A percentile compares a stretch with the other conserved stretches of the same genome.
Conservation (phyloP, 2,113 vertebrate genomes). For the Aegotheles bennettii region DNA sequence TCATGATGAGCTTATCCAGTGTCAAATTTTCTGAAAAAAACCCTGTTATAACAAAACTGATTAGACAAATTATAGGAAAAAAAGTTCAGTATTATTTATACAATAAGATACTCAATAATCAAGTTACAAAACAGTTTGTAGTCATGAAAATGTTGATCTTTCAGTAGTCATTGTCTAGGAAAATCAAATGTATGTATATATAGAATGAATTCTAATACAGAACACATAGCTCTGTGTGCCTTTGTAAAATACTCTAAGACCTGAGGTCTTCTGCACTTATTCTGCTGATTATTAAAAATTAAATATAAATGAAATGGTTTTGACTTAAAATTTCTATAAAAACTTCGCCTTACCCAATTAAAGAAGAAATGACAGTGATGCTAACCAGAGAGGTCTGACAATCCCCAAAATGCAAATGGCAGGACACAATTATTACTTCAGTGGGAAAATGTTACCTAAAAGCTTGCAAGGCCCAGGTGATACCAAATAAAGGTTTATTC, state of each 20-base stretch:
- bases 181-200: not conserved
- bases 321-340: not conserved
- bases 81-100: not conserved
- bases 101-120: not conserved
- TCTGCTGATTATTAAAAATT: not conserved
- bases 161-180: not conserved
- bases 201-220: not conserved
- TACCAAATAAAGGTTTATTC: not conserved
- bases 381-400: not conserved
- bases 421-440: not conserved
- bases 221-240: not conserved
- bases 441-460: not conserved
- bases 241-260: not conserved
- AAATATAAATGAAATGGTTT: not conserved
- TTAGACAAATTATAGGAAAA: not conserved
- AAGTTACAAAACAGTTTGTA: not conserved
- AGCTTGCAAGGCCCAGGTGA: not conserved
- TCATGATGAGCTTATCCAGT: not conserved
- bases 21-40: conserved; percentile 20
- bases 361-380: not conserved
- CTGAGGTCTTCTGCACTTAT: not conserved
- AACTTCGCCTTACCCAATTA: not conserved
- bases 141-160: not conserved
- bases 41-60: not conserved
- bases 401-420: not conserved